phyloP scores from a whole-genome alignment of 1,140 invertebrate genomes.

The Hylaeus volcanicus region DNA sequence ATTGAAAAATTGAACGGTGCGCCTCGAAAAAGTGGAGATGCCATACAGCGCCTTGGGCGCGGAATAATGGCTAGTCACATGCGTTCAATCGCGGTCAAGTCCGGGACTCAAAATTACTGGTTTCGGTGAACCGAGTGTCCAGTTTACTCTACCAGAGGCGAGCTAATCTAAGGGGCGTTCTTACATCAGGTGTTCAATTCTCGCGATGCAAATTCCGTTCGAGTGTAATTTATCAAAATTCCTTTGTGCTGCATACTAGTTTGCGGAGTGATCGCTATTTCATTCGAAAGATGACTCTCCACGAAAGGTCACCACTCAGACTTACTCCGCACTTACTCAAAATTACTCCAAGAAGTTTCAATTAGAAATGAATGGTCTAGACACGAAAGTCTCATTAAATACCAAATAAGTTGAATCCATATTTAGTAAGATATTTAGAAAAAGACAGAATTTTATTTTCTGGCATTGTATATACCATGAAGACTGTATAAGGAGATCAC shows the following conservation, averaged over 20 bases:
- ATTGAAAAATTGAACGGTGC: constrained; percentile 21
- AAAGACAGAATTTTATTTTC: too few relatives aligned
- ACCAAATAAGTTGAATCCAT: too few relatives aligned
- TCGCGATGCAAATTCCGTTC: constrained; percentile 24
- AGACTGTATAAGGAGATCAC: too few relatives aligned
- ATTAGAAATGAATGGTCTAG: too few relatives aligned
- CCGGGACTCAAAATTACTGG: constrained; percentile 35
- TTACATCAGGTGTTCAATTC: constrained; percentile 37
- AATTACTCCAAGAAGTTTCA: too few relatives aligned
- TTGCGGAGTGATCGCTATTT: not conserved
- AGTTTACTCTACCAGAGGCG: constrained; percentile 8
- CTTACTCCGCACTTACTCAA: too few relatives aligned
- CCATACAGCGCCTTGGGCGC: not conserved
- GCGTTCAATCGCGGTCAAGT: constrained; percentile 2
- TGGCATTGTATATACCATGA: too few relatives aligned
- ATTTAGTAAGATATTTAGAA: too few relatives aligned
- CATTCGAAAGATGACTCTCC: too few relatives aligned
- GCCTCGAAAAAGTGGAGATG: not conserved
- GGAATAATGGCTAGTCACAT: constrained; percentile 12
- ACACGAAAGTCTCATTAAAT: too few relatives aligned
- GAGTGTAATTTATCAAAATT: not conserved
- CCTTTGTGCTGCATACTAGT: not conserved
- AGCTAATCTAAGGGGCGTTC: constrained; percentile 27
- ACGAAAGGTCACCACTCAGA: too few relatives aligned
- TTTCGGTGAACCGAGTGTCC: constrained; percentile 37